Base-by-base conservation (phyloP, 2,797 vertebrate species). In the Erithacus rubecula region DNA sequence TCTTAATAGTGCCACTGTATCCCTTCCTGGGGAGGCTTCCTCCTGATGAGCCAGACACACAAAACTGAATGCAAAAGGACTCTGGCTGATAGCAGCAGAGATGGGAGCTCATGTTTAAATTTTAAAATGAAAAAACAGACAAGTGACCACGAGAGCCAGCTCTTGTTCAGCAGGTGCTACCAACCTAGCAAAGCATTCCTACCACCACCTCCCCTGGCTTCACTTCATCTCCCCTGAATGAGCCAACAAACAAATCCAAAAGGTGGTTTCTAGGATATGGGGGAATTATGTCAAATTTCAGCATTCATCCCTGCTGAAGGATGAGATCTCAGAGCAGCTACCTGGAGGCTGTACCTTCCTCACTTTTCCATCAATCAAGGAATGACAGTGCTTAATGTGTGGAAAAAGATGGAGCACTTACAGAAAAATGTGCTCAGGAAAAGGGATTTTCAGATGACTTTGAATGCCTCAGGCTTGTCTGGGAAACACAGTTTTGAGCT, bases 131-230 rank as follows among this genome's bases (percentile, higher is more conserved):
- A 46, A 72, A 64, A 34, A 0, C 27, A 56, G 17, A 10, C 0
- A 0, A 49, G 4, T 0, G 21, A 71, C 85, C 24, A 13, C 0
- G 0, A 86, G 0, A 86, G 47, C 32, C 39, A 74, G 29, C 30
- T 67, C 34, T 77, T 47, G 29, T 0, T 2, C 64, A 74, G 52
- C 72, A 83, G 22, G 47, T 67, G 32, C 34, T 77, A 23, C 62
- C 46, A 63, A 47, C 15, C 24, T 63, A 87, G 55, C 0, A 5
- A n/a, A 46, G 49, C 11, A 0, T 53, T 89, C 24, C 63, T 65
- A 32, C 7, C 19, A 9, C 8, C 11, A 21, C 22, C 23, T 53
- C 30, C 49, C 23, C 30, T 29, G 4, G 29, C 47, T 65, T 65
- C 22, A 12, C 36, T 65, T 86, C 20, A 22, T 68, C 7, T 71